Percentiles rank a stretch among this genome's conserved stretches.
Conservation (phyloP, 2,797 vertebrate genomes). For the Distichodus sexfasciatus region DNA sequence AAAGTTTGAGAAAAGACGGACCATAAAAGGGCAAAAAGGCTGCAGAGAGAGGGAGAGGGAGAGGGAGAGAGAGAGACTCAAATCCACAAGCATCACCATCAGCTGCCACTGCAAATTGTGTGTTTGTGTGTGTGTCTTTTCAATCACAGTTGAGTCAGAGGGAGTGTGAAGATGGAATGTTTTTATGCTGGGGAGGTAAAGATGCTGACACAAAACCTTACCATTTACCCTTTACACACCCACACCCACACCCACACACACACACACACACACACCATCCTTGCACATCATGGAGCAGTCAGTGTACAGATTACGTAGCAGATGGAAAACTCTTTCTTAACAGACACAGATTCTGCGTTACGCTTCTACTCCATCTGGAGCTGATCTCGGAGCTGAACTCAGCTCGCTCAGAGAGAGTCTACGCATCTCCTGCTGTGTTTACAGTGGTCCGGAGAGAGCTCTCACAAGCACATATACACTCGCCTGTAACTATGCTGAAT, state of each 20-base stretch:
- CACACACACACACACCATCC: neutral
- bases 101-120: constrained; percentile 50
- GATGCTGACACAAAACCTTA: constrained; percentile 40
- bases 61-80: constrained; percentile 31
- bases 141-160: constrained; percentile 53
- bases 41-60: constrained; percentile 39
- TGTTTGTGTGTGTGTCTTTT: constrained; percentile 15
- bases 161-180: constrained; percentile 66
- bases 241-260: constrained; percentile 1
- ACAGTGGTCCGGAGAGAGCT: neutral
- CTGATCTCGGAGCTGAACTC: neutral
- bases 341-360: constrained; percentile 1
- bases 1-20: constrained; percentile 30
- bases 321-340: constrained; percentile 26
- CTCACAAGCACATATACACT: neutral
- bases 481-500: neutral
- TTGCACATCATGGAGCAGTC: constrained; percentile 9
- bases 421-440: neutral
- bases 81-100: constrained; percentile 64
- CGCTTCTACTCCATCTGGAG: too few relatives aligned
- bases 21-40: constrained; percentile 44
- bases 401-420: neutral
- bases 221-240: constrained; percentile 15
- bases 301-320: constrained; percentile 9
- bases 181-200: constrained; percentile 51